Conservation (phyloP, 2,797 vertebrate genomes). For the Melanotaenia maccullochi region DNA sequence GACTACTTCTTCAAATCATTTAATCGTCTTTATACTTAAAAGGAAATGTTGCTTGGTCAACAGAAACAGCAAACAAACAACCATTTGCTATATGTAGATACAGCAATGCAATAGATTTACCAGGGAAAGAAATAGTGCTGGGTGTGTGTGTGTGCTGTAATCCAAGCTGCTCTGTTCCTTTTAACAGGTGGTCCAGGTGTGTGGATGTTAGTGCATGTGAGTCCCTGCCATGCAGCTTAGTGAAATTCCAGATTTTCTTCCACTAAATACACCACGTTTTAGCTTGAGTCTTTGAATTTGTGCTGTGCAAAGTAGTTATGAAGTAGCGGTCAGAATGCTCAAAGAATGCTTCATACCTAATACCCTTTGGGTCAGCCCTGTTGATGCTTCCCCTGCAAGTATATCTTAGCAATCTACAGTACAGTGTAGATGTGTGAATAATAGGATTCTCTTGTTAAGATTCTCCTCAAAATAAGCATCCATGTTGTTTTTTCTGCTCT, state of each 20-base stretch:
- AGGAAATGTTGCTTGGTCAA: neutral
- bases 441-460: too few relatives aligned
- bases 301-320: neutral
- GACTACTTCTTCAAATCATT: too few relatives aligned
- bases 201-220: slow-evolving; percentile 11
- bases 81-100: neutral
- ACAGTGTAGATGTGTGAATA: neutral
- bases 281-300: neutral
- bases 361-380: neutral
- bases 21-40: slow-evolving; percentile 2
- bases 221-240: slow-evolving; percentile 1
- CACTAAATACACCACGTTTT: neutral
- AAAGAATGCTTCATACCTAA: neutral
- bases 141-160: neutral
- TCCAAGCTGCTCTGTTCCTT: slow-evolving; percentile 8
- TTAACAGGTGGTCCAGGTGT: slow-evolving; percentile 29
- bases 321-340: neutral
- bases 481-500: too few relatives aligned
- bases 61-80: neutral
- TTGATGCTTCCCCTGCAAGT: neutral
- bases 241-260: slow-evolving; percentile 6
- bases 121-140: neutral
- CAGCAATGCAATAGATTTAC: neutral
- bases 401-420: neutral
- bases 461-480: too few relatives aligned